Conservation (phyloP, 2,888 invertebrate species). For the Eupithecia dodoneata region DNA sequence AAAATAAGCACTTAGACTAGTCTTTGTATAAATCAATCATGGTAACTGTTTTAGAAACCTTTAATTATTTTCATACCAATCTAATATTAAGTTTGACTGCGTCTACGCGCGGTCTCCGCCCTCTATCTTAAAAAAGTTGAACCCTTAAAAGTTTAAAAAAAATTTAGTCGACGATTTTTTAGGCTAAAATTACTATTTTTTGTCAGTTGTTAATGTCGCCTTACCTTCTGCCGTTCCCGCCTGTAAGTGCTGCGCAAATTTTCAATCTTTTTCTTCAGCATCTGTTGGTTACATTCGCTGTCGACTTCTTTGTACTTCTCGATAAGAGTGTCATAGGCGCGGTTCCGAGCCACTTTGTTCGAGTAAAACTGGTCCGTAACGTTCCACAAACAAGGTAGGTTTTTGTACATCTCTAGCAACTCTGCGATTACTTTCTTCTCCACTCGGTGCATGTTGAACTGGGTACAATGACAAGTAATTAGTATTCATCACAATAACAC, state of each 20-base stretch:
- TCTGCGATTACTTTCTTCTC: slow-evolving; percentile 4
- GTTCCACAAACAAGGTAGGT: slow-evolving; percentile 4
- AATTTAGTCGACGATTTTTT: neutral
- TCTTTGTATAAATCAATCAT: too few relatives aligned
- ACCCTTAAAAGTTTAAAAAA: neutral
- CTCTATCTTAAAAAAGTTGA: too few relatives aligned
- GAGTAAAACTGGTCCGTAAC: slow-evolving; percentile 10
- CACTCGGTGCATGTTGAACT: neutral
- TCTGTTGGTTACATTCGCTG: neutral
- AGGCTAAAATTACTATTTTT: too few relatives aligned
- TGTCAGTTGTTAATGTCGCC: too few relatives aligned
- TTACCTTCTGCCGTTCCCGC: slow-evolving; percentile 50
- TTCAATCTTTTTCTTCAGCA: slow-evolving; percentile 3
- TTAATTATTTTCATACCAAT: too few relatives aligned
- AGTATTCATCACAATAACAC: too few relatives aligned
- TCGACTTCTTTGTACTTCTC: slow-evolving; percentile 6
- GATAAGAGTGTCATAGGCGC: neutral
- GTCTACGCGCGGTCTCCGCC: too few relatives aligned
- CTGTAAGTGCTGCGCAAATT: slow-evolving; percentile 47
- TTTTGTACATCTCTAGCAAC: slow-evolving; percentile 6
- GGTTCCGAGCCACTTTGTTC: slow-evolving; percentile 4
- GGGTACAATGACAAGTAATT: neutral
- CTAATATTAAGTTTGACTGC: too few relatives aligned
- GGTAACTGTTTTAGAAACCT: too few relatives aligned
- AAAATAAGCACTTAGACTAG: too few relatives aligned